A percentile compares a stretch with the other conserved stretches of the same genome.
Conservation (phyloP, 2,797 vertebrate genomes). For the Pyrocephalus nanus region DNA sequence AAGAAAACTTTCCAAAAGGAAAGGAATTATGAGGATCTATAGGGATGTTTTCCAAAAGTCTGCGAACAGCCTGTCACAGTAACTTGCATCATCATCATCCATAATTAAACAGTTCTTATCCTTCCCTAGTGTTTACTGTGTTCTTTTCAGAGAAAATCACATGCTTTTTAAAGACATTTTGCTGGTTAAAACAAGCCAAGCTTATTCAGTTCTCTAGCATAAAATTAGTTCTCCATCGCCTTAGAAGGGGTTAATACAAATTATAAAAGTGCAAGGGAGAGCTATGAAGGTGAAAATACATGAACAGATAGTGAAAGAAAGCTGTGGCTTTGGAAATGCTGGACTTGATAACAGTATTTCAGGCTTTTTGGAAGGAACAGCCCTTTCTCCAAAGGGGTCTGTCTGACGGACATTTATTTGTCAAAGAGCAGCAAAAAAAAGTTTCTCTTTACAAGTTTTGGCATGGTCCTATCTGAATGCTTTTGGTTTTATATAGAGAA, state of each 20-base stretch:
- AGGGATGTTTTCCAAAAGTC: neutral
- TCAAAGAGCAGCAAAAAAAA: neutral
- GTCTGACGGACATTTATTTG: neutral
- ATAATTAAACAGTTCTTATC: neutral
- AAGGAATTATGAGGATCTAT: neutral
- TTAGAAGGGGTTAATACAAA: neutral
- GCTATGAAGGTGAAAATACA: neutral
- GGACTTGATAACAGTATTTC: neutral
- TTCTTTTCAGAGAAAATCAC: neutral
- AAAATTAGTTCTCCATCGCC: neutral
- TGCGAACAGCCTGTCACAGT: neutral
- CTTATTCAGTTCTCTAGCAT: neutral
- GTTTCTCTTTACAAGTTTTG: neutral
- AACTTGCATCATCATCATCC: neutral
- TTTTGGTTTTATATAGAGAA: neutral
- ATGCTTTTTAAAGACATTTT: neutral
- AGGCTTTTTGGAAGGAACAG: neutral
- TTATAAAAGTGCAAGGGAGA: neutral
- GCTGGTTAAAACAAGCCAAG: neutral
- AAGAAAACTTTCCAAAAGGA: neutral
- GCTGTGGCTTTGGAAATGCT: neutral
- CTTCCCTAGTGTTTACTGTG: neutral
- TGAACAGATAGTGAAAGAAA: neutral
- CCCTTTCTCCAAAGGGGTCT: neutral
- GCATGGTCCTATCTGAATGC: neutral